phyloP scores from a whole-genome alignment of 2,797 vertebrate genomes.

The Brachyrhaphis roseni region DNA sequence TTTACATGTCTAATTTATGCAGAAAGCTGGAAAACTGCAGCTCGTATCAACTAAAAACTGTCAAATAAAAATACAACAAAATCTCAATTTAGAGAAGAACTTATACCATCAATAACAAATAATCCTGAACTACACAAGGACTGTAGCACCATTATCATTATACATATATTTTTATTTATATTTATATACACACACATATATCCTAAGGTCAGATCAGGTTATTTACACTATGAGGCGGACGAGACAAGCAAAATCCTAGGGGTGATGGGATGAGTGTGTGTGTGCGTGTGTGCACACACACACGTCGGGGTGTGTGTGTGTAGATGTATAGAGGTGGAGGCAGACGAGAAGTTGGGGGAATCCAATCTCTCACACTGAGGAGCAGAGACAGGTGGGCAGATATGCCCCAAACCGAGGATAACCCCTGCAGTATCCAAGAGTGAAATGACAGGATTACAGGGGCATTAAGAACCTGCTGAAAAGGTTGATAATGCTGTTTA shows the following conservation, averaged over 20 bases:
- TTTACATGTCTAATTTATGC: not conserved
- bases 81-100: constrained; percentile 49
- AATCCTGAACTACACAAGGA: constrained; percentile 45
- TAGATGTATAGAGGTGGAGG: constrained; percentile 26
- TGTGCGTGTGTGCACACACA: constrained; percentile 24
- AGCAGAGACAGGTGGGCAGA: constrained; percentile 78
- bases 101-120: constrained; percentile 55
- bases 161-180: not conserved
- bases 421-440: constrained; percentile 76
- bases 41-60: not conserved
- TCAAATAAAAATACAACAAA: constrained; percentile 19
- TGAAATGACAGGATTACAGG: constrained; percentile 84
- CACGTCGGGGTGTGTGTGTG: not conserved
- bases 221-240: constrained; percentile 61
- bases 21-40: not conserved
- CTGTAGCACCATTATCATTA: constrained; percentile 32
- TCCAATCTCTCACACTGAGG: constrained; percentile 81
- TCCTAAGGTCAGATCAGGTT: constrained; percentile 52
- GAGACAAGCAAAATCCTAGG: constrained; percentile 40
- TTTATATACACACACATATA: constrained; percentile 44
- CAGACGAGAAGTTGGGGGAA: constrained; percentile 61
- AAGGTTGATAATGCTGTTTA: constrained; percentile 82
- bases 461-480: constrained; percentile 82
- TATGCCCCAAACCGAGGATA: constrained; percentile 70
- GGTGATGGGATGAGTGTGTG: constrained; percentile 8